Base-by-base conservation (phyloP, 2,888 invertebrate species). In the Leptopterna dolabrata region DNA sequence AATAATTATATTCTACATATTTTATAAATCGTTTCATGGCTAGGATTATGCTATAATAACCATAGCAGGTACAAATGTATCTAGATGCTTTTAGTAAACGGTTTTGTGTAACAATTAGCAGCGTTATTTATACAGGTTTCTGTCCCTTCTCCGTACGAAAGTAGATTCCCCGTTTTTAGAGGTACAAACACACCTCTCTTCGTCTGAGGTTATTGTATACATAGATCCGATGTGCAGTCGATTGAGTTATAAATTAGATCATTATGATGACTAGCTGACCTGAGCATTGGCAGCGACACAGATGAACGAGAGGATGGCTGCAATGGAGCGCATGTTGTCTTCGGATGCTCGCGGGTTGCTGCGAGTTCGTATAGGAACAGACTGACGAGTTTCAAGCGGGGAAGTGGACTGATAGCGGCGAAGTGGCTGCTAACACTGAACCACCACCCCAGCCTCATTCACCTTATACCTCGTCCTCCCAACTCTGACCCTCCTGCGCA, bases 261-360 rank as follows among this genome's bases (percentile, higher is more conserved):
- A 19, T 19, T 7, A 55, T 13, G 4, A 55, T 55, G 16, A 19
- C 3, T 19, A 19, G 6, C 55, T 55, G 11, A 83, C 83, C 83
- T 83, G 83, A 41, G 83, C 83, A n/a, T 83, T 83, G 71, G 47
- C 83, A n/a, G 71, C 47, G 36, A 70, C 70, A 71, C 83, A 83
- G 19, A 83, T n/a, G 83, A 83, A 83, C 1, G 70, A 43, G 30
- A 83, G 41, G 11, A 83, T 24, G 16, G 81, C 81, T 14, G 47
- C 81, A 51, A 81, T 81, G 14, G 81, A 51, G n/a, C 81, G 45
- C 81, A 81, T 81, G 30, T 9, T 73, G 30, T 7, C 13, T 30
- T 30, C 9, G 7, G 73, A 29, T 73, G 63, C 19, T 0, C 63
- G 63, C 63, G 63, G 63, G 24, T 36, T 36, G 36, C 2, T n/a